Evolutionary conservation across 2,888 invertebrate species (phyloP), one percentile per base, ranked within the genome.

Genomic region (Agriopis marginaria): DNA sequence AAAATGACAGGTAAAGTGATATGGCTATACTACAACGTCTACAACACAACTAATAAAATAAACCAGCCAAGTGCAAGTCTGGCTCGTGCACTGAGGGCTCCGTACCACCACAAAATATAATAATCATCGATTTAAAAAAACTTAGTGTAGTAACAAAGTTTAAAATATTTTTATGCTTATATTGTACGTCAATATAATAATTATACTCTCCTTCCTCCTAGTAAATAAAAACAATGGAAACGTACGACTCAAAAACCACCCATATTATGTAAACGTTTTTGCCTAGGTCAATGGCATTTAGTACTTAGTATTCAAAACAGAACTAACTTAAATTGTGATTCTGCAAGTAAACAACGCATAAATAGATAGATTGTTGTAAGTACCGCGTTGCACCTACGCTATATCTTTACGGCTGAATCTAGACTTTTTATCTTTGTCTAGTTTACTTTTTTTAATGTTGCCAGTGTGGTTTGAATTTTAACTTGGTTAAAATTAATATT

Each of bases 251-350:
- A 74, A 79, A 71, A 75, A 72, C 67, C 66, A 53, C 53, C 71
- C 77, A 79, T 76, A 72, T 82, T 78, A 79, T 78, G 82, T 81
- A 81, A 84, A 85, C 80, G n/a, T 70, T 70, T 66, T 66, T 67
- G 58, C 80, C 76, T 79, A 82, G 87, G 85, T 85, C 87, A 83
- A 80, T 84, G 86, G 77, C 86, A 79, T 76, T 68, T 55, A 63
- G 10, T 66, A 66, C 73, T 84, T 79, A 72, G 77, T 78, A 87
- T 85, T 81, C 86, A 23, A 71, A 65, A 65, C 72, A 72, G 75
- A 75, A 68, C 17, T 63, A 71, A 72, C 77, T 78, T 79, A 75
- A 77, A 79, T 80, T 78, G 79, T 77, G 76, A 82, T 82, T 78
- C 81, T 74, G 74, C 70, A 70, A 23, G 71, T 73, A 75, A 72